Conservation (phyloP, 1,140 invertebrate genomes). For the Magallana gigas region DNA sequence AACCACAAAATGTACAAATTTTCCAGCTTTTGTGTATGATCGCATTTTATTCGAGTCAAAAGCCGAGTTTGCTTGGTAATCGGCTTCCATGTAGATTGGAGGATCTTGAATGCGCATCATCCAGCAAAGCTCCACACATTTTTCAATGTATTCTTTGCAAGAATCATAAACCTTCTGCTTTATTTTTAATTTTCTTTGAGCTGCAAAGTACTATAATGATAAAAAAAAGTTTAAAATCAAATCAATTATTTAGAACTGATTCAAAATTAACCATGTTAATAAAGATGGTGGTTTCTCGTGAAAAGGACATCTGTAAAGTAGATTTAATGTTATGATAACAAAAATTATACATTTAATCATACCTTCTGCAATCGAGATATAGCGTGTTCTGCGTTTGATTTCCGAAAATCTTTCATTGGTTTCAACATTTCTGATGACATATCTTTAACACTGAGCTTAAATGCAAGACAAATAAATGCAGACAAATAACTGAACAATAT, state of each 20-base stretch:
- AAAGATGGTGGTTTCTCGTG: too few relatives aligned
- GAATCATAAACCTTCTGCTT: too few relatives aligned
- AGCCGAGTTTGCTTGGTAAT: not conserved
- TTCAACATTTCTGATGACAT: not conserved
- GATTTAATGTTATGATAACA: not conserved
- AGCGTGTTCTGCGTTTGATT: not conserved
- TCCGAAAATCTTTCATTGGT: slow-evolving; percentile 35
- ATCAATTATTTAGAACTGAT: too few relatives aligned
- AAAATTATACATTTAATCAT: not conserved
- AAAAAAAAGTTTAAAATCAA: too few relatives aligned
- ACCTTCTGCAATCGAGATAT: slow-evolving; percentile 4
- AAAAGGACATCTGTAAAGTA: too few relatives aligned
- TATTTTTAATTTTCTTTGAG: too few relatives aligned
- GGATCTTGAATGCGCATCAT: slow-evolving; percentile 39
- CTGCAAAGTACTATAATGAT: too few relatives aligned
- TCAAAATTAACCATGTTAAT: too few relatives aligned
- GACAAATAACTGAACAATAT: not conserved
- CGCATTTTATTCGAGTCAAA: slow-evolving; percentile 4
- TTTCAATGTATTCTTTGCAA: not conserved
- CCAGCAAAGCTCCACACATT: slow-evolving; percentile 40
- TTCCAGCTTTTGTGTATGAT: slow-evolving; percentile 24
- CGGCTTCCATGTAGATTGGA: slow-evolving; percentile 31
- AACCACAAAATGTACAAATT: slow-evolving; percentile 20
- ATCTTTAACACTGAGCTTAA: not conserved
- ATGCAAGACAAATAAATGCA: not conserved